Percentiles rank a stretch among this genome's conserved stretches.
phyloP scores from a whole-genome alignment of 2,113 vertebrate species.

The Siniperca knerii region DNA sequence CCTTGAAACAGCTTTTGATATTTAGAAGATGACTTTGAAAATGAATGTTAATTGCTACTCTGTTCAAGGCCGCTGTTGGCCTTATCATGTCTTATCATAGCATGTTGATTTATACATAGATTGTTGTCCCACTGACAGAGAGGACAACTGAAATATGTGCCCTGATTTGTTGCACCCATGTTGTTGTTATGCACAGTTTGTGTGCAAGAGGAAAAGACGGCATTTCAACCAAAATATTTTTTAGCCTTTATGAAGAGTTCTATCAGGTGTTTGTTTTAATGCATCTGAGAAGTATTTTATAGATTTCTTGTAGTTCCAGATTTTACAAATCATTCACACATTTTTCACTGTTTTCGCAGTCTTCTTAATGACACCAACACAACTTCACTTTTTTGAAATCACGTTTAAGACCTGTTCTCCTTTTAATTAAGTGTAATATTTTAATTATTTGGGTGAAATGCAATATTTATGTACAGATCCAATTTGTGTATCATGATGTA shows the following conservation, averaged over 20 bases:
- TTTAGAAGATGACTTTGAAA: constrained; percentile 33
- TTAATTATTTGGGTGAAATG: constrained; percentile 79
- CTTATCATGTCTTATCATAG: constrained; percentile 40
- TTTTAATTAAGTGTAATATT: constrained; percentile 61
- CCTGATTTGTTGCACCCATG: constrained; percentile 24
- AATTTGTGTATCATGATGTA: constrained; percentile 81
- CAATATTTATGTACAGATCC: constrained; percentile 84
- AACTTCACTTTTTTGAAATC: constrained; percentile 54
- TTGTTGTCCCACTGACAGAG: constrained; percentile 25
- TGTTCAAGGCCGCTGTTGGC: constrained; percentile 38
- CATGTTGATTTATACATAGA: constrained; percentile 41
- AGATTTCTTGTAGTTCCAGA: constrained; percentile 70
- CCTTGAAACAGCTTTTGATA: constrained; percentile 51
- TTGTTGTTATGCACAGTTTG: constrained; percentile 52
- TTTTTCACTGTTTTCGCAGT: constrained; percentile 46
- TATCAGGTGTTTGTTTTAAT: constrained; percentile 60
- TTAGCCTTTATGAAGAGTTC: constrained; percentile 44
- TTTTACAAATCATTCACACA: constrained; percentile 51
- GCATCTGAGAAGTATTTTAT: constrained; percentile 61
- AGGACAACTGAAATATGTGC: constrained; percentile 27
- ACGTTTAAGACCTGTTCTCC: constrained; percentile 43
- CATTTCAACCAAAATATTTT: constrained; percentile 75
- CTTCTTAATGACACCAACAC: constrained; percentile 31
- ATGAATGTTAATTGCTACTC: constrained; percentile 39
- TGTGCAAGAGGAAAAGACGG: constrained; percentile 51